A percentile compares a stretch with the other conserved stretches of the same genome.
Evolutionary conservation across 2,888 invertebrate genomes (phyloP).

Genomic region (Ophioninae sp.): DNA sequence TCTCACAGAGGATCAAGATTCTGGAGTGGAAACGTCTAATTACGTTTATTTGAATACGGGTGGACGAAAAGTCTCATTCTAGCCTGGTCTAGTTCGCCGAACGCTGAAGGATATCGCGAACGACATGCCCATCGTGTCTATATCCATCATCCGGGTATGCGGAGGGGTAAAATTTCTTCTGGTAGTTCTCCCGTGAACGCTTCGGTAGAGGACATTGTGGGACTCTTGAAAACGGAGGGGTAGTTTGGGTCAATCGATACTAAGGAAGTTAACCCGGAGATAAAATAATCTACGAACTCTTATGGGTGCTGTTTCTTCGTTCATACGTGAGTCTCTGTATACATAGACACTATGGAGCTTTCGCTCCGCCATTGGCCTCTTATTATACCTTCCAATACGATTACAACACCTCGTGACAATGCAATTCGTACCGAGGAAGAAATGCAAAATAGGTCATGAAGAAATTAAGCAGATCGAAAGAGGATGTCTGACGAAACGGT

Average conservation of each 20-base stretch:
- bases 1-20: neutral
- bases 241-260: slow-evolving; percentile 63
- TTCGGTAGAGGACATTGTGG: slow-evolving; percentile 44
- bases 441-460: neutral
- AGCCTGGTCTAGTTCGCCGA: slow-evolving; percentile 51
- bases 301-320: slow-evolving; percentile 47
- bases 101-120: slow-evolving; percentile 40
- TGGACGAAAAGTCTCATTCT: slow-evolving; percentile 34
- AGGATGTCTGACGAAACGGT: too few relatives aligned
- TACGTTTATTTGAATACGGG: slow-evolving; percentile 55
- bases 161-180: slow-evolving; percentile 38
- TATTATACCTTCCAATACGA: slow-evolving; percentile 35
- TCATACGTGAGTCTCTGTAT: neutral
- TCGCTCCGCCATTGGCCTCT: slow-evolving; percentile 9
- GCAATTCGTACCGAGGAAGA: neutral
- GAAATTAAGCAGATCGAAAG: neutral
- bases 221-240: slow-evolving; percentile 52
- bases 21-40: slow-evolving; percentile 41
- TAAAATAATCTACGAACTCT: slow-evolving; percentile 63
- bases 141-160: slow-evolving; percentile 18
- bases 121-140: neutral
- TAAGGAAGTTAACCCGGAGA: slow-evolving; percentile 63
- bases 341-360: neutral
- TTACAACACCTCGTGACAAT: neutral
- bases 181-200: slow-evolving; percentile 30